Percentiles rank a stretch among this genome's conserved stretches.
Conservation (phyloP, 2,888 invertebrate genomes). For the Orgyia antiqua region DNA sequence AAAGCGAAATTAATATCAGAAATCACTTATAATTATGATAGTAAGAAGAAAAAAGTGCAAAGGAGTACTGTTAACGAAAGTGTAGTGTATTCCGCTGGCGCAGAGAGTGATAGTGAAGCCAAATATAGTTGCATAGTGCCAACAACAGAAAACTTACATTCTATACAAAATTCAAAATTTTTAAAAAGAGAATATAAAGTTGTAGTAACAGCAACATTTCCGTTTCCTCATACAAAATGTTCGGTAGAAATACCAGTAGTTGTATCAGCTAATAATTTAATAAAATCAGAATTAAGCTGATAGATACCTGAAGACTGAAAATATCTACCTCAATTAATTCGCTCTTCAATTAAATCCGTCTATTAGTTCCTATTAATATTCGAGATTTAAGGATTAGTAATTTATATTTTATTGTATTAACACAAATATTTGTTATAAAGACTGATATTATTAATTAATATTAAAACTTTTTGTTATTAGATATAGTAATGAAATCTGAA, state of each 20-base stretch:
- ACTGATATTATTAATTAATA: too few relatives aligned
- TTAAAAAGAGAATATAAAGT: conserved; percentile 11
- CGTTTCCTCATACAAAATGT: conserved; percentile 4
- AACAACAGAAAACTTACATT: conserved; percentile 5
- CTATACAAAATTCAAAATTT: conserved; percentile 9
- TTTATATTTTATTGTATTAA: neutral
- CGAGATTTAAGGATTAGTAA: neutral
- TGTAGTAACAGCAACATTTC: conserved; percentile 2
- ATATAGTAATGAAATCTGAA: too few relatives aligned
- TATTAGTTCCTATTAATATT: neutral
- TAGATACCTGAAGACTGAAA: neutral
- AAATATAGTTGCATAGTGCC: conserved; percentile 1
- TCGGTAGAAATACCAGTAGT: conserved; percentile 9
- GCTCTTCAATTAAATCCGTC: neutral
- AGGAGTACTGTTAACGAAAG: conserved; percentile 1
- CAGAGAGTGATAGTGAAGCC: conserved; percentile 8
- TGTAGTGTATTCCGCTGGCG: conserved; percentile 6
- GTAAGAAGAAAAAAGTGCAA: conserved; percentile 1
- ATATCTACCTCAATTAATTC: neutral
- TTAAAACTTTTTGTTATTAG: too few relatives aligned
- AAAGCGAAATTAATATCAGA: conserved; percentile 5
- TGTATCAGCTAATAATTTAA: conserved; percentile 1
- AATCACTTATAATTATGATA: conserved; percentile 9
- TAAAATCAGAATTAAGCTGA: neutral
- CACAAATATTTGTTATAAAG: too few relatives aligned